A percentile compares a stretch with the other conserved stretches of the same genome.
Evolutionary conservation across 2,888 invertebrate species (phyloP).

Genomic region (Epirrhoe tristata): DNA sequence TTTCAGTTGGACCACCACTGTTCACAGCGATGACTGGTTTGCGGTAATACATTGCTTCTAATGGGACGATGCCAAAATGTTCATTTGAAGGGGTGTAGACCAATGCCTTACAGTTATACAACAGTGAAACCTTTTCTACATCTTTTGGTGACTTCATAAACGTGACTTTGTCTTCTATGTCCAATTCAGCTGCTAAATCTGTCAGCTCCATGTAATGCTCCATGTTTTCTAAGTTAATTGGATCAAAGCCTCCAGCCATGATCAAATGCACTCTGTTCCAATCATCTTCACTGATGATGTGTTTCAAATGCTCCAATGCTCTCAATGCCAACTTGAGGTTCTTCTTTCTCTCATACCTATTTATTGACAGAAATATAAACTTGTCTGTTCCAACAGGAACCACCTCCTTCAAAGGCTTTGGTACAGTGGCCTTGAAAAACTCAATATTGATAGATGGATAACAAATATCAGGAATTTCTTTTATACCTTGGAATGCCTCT

Average conservation of each 20-base stretch:
- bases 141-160: slow-evolving; percentile 96
- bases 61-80: slow-evolving; percentile 99
- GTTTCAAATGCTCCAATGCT: slow-evolving; percentile 89
- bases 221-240: slow-evolving; percentile 93
- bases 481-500: slow-evolving; percentile 92
- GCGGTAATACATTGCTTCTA: slow-evolving; percentile 98
- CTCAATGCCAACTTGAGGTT: slow-evolving; percentile 94
- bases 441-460: slow-evolving; percentile 97
- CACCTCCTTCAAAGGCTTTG: slow-evolving; percentile 80
- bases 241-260: slow-evolving; percentile 98
- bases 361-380: slow-evolving; percentile 95
- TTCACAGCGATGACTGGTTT: slow-evolving; percentile 98
- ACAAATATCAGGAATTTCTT: slow-evolving; percentile 91
- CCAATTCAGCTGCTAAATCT: slow-evolving; percentile 86
- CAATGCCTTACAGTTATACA: slow-evolving; percentile 91
- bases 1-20: slow-evolving; percentile 98
- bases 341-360: slow-evolving; percentile 98
- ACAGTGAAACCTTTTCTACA: slow-evolving; percentile 91
- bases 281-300: slow-evolving; percentile 79
- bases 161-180: slow-evolving; percentile 89
- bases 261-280: slow-evolving; percentile 92
- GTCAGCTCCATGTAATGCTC: slow-evolving; percentile 92
- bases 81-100: slow-evolving; percentile 98
- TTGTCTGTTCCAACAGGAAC: slow-evolving; percentile 84
- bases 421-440: slow-evolving; percentile 85